Evolutionary conservation across 1,140 invertebrate species (phyloP).

Genomic region (Drosophila guanche): DNA sequence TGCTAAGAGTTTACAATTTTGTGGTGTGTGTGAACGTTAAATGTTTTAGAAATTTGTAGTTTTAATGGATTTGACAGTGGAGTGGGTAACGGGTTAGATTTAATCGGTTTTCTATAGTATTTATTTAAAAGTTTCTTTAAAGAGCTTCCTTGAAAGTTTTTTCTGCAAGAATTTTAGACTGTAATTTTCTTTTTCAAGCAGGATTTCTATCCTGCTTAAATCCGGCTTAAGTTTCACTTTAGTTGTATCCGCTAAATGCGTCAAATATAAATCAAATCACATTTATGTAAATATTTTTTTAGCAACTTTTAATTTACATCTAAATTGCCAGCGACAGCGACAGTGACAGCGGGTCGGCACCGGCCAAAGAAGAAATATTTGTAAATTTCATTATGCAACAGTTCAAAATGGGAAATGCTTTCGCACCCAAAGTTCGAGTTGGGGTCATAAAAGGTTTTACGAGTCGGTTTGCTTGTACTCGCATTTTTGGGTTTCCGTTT

Average conservation of each 20-base stretch:
- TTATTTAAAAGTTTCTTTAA: neutral
- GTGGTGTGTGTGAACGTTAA: slow-evolving; percentile 3
- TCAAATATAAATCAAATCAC: slow-evolving; percentile 33
- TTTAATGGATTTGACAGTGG: neutral
- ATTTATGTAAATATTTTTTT: slow-evolving; percentile 46
- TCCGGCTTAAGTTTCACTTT: slow-evolving; percentile 24
- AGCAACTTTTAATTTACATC: slow-evolving; percentile 61
- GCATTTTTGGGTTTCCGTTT: neutral
- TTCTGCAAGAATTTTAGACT: too few relatives aligned
- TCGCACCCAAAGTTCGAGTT: slow-evolving; percentile 21
- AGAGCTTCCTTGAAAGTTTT: too few relatives aligned
- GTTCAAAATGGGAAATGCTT: slow-evolving; percentile 65
- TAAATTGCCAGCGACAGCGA: slow-evolving; percentile 38
- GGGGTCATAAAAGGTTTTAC: slow-evolving; percentile 55
- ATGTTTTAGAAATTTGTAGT: slow-evolving; percentile 3
- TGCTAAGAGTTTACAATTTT: neutral
- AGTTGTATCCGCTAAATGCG: slow-evolving; percentile 4
- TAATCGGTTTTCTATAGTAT: neutral
- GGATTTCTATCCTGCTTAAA: too few relatives aligned
- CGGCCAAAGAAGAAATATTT: slow-evolving; percentile 9
- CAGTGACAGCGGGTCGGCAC: slow-evolving; percentile 1
- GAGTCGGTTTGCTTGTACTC: slow-evolving; percentile 10
- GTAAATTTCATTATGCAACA: slow-evolving; percentile 15
- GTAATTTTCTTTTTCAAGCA: too few relatives aligned
- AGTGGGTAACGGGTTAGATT: slow-evolving; percentile 5